These are phyloP conservation scores for Callosobruchus maculatus DNA, from an alignment of 2,888 invertebrate species.

Conservation along the genomic window DNA sequence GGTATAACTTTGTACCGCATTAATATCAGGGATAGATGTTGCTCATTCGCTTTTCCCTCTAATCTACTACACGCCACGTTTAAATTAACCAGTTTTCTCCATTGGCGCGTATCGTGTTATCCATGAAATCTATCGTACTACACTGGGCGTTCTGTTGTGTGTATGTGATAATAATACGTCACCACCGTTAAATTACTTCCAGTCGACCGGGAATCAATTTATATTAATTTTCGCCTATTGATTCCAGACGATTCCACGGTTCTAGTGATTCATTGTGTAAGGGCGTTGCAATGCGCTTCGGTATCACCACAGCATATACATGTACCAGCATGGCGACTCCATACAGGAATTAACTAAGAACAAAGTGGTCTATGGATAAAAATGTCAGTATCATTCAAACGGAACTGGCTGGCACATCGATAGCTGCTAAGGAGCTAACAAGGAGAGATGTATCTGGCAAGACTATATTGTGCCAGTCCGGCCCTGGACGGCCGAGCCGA, in stretches of 20 bases:
- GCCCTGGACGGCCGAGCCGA: too few relatives aligned
- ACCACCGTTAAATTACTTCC: not conserved
- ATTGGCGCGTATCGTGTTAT: not conserved
- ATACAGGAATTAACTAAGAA: too few relatives aligned
- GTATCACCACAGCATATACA: not conserved
- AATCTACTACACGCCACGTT: not conserved
- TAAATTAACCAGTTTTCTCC: not conserved
- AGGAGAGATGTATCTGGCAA: too few relatives aligned
- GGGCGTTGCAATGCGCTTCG: not conserved
- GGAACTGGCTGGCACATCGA: too few relatives aligned
- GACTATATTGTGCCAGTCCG: too few relatives aligned
- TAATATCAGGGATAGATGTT: not conserved
- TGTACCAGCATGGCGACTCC: not conserved
- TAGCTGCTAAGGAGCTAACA: too few relatives aligned
- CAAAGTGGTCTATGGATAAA: too few relatives aligned
- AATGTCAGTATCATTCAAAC: too few relatives aligned
- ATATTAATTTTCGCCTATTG: not conserved
- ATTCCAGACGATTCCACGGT: not conserved
- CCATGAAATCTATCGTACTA: not conserved
- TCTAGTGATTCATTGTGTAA: not conserved
- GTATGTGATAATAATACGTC: not conserved
- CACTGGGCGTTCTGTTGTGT: not conserved
- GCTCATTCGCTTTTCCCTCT: not conserved
- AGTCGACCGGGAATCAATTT: not conserved
- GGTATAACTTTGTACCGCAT: not conserved